Conservation (phyloP, 2,888 invertebrate species). For the Copidosoma aretas region DNA sequence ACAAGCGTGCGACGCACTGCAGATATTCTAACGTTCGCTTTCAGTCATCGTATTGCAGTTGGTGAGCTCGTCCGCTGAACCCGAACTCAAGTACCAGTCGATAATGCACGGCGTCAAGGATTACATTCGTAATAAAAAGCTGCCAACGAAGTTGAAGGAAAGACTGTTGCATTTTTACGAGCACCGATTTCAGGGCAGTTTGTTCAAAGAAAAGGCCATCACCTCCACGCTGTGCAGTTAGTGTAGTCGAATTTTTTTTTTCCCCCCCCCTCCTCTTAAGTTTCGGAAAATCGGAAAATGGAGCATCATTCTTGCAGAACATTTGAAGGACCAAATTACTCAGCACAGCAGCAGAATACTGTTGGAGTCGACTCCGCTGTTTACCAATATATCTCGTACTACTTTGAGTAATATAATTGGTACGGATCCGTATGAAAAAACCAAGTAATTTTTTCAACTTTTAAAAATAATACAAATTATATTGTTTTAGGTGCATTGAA, state of each 20-base stretch:
- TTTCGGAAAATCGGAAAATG: too few species aligned
- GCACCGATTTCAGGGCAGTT: constrained; percentile 67
- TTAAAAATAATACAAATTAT: too few species aligned
- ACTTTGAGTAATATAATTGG: constrained; percentile 53
- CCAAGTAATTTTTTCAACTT: background rate
- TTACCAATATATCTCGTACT: constrained; percentile 51
- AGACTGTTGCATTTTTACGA: constrained; percentile 68
- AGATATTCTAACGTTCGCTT: too few species aligned
- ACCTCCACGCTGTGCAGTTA: constrained; percentile 66
- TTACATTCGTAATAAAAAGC: constrained; percentile 68
- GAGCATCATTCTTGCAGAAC: constrained; percentile 44
- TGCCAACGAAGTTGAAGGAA: constrained; percentile 65
- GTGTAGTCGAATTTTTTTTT: constrained; percentile 9
- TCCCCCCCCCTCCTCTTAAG: background rate
- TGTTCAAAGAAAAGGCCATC: constrained; percentile 67
- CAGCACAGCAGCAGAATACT: constrained; percentile 53
- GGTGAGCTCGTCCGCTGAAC: constrained; percentile 59
- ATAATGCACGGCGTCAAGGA: constrained; percentile 67
- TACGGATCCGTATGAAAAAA: constrained; percentile 25
- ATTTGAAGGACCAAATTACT: constrained; percentile 54
- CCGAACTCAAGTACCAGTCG: constrained; percentile 64
- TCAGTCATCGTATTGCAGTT: constrained; percentile 61
- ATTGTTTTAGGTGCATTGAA: constrained; percentile 44
- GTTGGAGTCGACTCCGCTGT: constrained; percentile 53
- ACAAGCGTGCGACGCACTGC: too few species aligned